Base-by-base conservation (phyloP, 2,113 vertebrate species). In the Pitta sordida region DNA sequence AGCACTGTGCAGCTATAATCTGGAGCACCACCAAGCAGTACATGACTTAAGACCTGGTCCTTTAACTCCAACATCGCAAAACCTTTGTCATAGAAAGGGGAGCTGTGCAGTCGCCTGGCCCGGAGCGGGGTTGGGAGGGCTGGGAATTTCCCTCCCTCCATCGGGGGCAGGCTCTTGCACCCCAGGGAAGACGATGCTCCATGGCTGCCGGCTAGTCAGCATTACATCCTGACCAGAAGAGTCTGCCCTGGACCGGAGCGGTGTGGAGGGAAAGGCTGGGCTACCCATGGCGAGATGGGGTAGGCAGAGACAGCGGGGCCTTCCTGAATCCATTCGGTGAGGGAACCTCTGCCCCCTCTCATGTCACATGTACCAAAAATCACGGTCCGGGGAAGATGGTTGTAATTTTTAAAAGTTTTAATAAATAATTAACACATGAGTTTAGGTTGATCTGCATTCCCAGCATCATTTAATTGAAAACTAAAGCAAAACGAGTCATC, bases 41-140 rank as follows among this genome's bases (percentile, higher is more conserved):
- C 63, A 60, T 4, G 9, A 8, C 16, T 43, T 62, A 3, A 3
- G 16, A 7, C 1, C 5, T 0, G 17, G 62, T 5, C 1, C 5
- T 46, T 71, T 48, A 15, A 51, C 30, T 55, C 27, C 41, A 58
- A 5, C 15, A 55, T 3, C 3, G 15, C 27, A 29, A 81, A 62
- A 77, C 10, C 58, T 68, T 48, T 48, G 30, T 13, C 55, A 15
- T 24, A n/a, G 17, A 53, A 13, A 19, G 19, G 30, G 41, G 3
- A 8, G 9, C 4, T 17, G 44, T 15, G 9, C 12, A 22, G n/a
- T 59, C 5, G 6, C 13, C n/a, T 71, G 53, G 11, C n/a, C 29
- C 10, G 4, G 18, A 30, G 44, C 19, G 20, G 20, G 12, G 29
- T 8, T 11, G 20, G 48, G 75, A 15, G 26, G 10, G 10, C 21